Conservation (phyloP, 2,113 vertebrate genomes). For the Morone saxatilis region DNA sequence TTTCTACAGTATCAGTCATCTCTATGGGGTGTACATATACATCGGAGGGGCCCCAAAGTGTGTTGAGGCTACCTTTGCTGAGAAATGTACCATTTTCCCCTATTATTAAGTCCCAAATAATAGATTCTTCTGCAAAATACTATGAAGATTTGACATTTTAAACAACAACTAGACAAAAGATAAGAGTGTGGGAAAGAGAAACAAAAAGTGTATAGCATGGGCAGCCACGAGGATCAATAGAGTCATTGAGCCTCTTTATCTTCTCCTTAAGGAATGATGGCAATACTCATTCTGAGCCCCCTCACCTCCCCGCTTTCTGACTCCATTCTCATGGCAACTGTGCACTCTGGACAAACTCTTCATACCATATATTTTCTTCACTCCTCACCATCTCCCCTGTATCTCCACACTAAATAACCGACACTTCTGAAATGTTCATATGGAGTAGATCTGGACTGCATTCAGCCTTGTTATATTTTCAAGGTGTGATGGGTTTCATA, state of each 20-base stretch:
- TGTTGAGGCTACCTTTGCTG: conserved; percentile 7
- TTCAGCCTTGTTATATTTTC: conserved; percentile 43
- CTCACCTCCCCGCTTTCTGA: conserved; percentile 54
- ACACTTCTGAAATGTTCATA: conserved; percentile 38
- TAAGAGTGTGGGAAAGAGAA: not conserved
- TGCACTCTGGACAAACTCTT: conserved; percentile 73
- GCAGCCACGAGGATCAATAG: conserved; percentile 78
- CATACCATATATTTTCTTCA: conserved; percentile 52
- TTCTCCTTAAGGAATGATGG: conserved; percentile 79
- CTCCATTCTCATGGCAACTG: conserved; percentile 78
- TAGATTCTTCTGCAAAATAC: conserved; percentile 32
- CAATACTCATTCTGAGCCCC: conserved; percentile 49
- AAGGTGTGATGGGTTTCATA: conserved; percentile 38
- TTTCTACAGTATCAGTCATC: conserved; percentile 54
- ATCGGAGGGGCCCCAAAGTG: conserved; percentile 31
- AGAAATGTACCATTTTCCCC: conserved; percentile 14
- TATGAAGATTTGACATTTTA: conserved; percentile 21
- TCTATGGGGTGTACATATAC: conserved; percentile 15
- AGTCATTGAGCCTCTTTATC: conserved; percentile 77
- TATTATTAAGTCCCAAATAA: conserved; percentile 9
- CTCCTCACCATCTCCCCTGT: conserved; percentile 21
- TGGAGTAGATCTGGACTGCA: conserved; percentile 39
- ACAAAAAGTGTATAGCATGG: conserved; percentile 42
- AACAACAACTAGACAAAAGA: conserved; percentile 22
- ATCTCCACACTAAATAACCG: conserved; percentile 42